A percentile compares a stretch with the other conserved stretches of the same genome.
phyloP scores from a whole-genome alignment of 2,888 invertebrate species.

The Lamproptera curius region DNA sequence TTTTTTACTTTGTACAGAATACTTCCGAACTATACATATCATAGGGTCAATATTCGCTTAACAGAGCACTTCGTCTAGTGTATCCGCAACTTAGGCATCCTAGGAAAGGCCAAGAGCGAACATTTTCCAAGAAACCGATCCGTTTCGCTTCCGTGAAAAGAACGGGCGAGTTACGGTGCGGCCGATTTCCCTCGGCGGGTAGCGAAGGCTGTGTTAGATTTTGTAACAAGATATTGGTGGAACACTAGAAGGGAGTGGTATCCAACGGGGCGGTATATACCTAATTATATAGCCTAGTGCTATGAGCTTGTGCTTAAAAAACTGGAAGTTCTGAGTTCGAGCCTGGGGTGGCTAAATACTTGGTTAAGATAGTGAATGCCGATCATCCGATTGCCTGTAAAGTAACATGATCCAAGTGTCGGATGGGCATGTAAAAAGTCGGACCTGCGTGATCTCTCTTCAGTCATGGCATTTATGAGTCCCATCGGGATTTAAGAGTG shows the following conservation, averaged over 20 bases:
- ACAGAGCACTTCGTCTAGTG: not conserved
- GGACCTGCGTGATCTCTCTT: too few relatives aligned
- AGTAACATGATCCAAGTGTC: too few relatives aligned
- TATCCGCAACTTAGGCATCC: not conserved
- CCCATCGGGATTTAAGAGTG: too few relatives aligned
- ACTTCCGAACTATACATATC: not conserved
- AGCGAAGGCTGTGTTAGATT: conserved; percentile 35
- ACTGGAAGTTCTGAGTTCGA: too few relatives aligned
- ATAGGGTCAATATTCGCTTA: not conserved
- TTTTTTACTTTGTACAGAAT: not conserved
- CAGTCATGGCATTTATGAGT: too few relatives aligned
- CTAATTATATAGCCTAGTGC: too few relatives aligned
- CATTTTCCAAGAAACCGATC: conserved; percentile 13
- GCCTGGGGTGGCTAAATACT: too few relatives aligned
- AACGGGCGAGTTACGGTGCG: conserved; percentile 19
- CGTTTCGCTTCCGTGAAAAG: conserved; percentile 8
- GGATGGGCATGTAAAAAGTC: too few relatives aligned
- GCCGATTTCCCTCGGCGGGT: conserved; percentile 31
- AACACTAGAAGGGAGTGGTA: conserved; percentile 34
- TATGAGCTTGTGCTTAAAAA: too few relatives aligned
- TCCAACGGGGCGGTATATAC: conserved; percentile 27
- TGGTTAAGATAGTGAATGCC: too few relatives aligned
- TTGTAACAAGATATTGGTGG: conserved; percentile 38
- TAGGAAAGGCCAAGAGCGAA: not conserved
- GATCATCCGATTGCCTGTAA: too few relatives aligned